phyloP scores from a whole-genome alignment of 2,888 invertebrate species.

The Caenorhabditis macrosperma region DNA sequence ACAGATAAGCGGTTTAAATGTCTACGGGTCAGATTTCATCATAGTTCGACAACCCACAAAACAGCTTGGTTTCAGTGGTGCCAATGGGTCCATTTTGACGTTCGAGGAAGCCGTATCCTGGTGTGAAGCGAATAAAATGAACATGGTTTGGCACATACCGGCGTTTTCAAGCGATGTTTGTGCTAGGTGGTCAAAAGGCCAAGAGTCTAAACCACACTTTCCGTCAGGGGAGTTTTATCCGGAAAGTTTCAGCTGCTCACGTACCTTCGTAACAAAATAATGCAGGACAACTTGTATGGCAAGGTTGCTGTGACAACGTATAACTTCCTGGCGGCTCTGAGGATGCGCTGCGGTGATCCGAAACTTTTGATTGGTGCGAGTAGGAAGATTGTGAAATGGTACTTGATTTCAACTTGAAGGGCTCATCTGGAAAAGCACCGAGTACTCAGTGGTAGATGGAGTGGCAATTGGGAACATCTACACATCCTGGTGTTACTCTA shows the following conservation, averaged over 20 bases:
- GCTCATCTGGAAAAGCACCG: constrained; percentile 45
- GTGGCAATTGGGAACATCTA: constrained; percentile 25
- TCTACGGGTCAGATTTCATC: constrained; percentile 30
- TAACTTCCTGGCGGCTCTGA: constrained; percentile 13
- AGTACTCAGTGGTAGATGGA: constrained; percentile 42
- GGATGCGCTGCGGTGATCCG: constrained; percentile 28
- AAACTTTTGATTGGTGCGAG: constrained; percentile 41
- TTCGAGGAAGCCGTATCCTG: constrained; percentile 54
- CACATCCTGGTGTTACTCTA: constrained; percentile 40
- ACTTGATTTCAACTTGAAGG: constrained; percentile 26
- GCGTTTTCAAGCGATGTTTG: constrained; percentile 27
- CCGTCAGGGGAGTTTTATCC: background rate
- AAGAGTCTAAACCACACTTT: background rate
- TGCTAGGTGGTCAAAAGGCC: background rate
- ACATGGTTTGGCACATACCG: constrained; percentile 55
- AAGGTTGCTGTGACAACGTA: constrained; percentile 54
- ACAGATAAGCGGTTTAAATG: constrained; percentile 37
- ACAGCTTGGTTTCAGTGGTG: constrained; percentile 9
- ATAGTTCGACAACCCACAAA: background rate
- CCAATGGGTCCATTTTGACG: constrained; percentile 28
- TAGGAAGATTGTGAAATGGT: background rate
- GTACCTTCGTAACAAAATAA: constrained; percentile 56
- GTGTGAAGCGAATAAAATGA: constrained; percentile 48
- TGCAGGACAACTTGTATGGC: constrained; percentile 50
- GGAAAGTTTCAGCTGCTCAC: constrained; percentile 54